A percentile compares a stretch with the other conserved stretches of the same genome.
These are phyloP conservation scores for Coecobrya sp. DNA, from an alignment of 2,888 invertebrate genomes.

Conservation along the genomic window DNA sequence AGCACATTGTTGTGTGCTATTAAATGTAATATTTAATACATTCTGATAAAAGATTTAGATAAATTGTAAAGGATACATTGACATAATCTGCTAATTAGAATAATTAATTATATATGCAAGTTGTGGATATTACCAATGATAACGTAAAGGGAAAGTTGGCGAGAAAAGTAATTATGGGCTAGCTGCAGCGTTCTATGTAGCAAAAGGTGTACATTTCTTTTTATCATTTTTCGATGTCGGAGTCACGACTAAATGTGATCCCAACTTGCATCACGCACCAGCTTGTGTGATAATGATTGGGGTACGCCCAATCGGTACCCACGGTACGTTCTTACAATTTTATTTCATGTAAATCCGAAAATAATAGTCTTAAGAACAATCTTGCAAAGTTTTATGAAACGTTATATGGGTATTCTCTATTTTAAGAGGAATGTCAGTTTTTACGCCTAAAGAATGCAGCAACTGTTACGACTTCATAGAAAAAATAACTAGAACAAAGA, in stretches of 20 bases:
- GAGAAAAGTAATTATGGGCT: background rate
- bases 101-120: background rate
- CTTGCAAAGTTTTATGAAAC: background rate
- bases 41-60: too few relatives aligned
- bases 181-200: background rate
- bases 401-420: too few relatives aligned
- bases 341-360: background rate
- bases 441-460: too few relatives aligned
- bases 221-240: conserved; percentile 48
- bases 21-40: too few relatives aligned
- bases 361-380: conserved; percentile 35
- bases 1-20: too few relatives aligned
- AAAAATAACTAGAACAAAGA: too few relatives aligned
- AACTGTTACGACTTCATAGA: too few relatives aligned
- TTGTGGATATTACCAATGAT: background rate
- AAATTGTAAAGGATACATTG: too few relatives aligned
- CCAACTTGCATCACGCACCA: conserved; percentile 45
- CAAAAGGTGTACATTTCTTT: background rate
- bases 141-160: background rate
- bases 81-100: too few relatives aligned
- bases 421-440: too few relatives aligned
- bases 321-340: conserved; percentile 82
- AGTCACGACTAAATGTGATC: conserved; percentile 56
- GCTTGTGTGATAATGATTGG: conserved; percentile 84
- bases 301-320: conserved; percentile 85